phyloP scores from a whole-genome alignment of 1,140 invertebrate species.

The Yoshiicerus persimilis region DNA sequence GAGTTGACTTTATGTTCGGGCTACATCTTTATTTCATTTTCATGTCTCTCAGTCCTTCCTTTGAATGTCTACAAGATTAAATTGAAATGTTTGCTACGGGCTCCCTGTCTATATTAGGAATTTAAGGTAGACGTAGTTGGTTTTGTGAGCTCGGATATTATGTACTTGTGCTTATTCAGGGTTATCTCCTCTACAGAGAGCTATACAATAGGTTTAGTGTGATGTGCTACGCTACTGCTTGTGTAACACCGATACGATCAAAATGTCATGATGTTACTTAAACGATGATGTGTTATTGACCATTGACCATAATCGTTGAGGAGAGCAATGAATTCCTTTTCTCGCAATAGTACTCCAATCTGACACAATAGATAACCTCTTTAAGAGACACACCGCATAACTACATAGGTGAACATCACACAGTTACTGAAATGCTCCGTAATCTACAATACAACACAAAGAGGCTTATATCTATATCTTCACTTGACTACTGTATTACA shows the following conservation, averaged over 20 bases:
- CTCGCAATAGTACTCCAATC: neutral
- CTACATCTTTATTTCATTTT: conserved; percentile 4
- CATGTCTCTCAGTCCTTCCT: neutral
- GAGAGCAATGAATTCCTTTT: neutral
- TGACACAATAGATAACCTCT: neutral
- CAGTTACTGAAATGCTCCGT: neutral
- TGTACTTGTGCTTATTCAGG: too few relatives aligned
- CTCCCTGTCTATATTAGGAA: neutral
- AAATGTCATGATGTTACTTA: neutral
- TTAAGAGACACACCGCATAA: neutral
- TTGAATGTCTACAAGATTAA: neutral
- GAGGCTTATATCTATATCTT: too few relatives aligned
- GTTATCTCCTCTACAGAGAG: too few relatives aligned
- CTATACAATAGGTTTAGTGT: neutral
- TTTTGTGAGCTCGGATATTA: too few relatives aligned
- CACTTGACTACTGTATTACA: neutral
- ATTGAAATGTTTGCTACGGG: neutral
- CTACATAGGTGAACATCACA: neutral
- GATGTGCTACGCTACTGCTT: neutral
- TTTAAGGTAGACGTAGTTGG: too few relatives aligned
- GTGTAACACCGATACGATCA: neutral
- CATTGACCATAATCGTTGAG: neutral
- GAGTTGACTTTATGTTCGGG: neutral
- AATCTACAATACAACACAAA: neutral
- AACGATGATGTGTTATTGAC: neutral